phyloP scores from a whole-genome alignment of 2,113 vertebrate species.

The Equus quagga region DNA sequence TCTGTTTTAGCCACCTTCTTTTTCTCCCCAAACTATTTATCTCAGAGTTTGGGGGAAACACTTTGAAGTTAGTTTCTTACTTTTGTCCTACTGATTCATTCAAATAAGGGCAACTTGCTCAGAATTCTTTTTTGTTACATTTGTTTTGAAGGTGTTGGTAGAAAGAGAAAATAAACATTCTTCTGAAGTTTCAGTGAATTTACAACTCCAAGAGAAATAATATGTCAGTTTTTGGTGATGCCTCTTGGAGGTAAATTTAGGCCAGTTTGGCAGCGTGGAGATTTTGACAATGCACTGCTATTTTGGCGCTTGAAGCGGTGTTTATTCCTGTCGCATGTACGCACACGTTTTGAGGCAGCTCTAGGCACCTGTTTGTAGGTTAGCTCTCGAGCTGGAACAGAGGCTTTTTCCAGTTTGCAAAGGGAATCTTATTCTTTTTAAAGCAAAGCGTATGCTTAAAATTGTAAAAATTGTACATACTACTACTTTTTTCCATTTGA shows the following conservation, averaged over 20 bases:
- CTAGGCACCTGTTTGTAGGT: background rate
- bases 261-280: background rate
- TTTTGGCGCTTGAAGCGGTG: background rate
- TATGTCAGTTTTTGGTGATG: slow-evolving; percentile 13
- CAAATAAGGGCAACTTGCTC: background rate
- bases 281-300: slow-evolving; percentile 36
- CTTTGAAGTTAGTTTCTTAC: slow-evolving; percentile 52
- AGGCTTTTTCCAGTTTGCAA: background rate
- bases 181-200: slow-evolving; percentile 50
- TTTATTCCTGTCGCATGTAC: background rate
- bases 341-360: background rate
- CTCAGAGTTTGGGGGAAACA: background rate
- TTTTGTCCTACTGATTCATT: slow-evolving; percentile 51
- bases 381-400: slow-evolving; percentile 11
- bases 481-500: background rate
- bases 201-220: slow-evolving; percentile 35
- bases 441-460: slow-evolving; percentile 38
- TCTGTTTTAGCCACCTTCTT: background rate
- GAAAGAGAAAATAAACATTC: slow-evolving; percentile 45
- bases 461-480: background rate
- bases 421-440: background rate
- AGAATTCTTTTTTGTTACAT: slow-evolving; percentile 45
- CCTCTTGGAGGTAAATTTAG: slow-evolving; percentile 4
- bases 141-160: slow-evolving; percentile 50
- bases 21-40: background rate